A percentile compares a stretch with the other conserved stretches of the same genome.
These are phyloP conservation scores for Bambusicola thoracicus DNA, from an alignment of 2,113 vertebrate species.

Conservation along the genomic window DNA sequence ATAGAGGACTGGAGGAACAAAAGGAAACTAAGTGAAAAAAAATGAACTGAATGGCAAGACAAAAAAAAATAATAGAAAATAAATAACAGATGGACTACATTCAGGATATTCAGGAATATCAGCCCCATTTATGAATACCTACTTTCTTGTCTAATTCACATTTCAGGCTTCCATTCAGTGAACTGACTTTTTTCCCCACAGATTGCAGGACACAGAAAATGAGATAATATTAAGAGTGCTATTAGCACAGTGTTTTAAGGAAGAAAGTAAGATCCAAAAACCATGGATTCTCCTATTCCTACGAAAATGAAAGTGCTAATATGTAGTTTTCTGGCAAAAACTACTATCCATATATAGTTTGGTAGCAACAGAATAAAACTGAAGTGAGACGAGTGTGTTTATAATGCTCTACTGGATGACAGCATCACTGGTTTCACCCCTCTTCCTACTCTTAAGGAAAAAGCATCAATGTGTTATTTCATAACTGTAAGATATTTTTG, in stretches of 20 bases:
- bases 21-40: conserved; percentile 9
- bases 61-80: not conserved
- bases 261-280: not conserved
- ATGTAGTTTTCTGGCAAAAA: not conserved
- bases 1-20: not conserved
- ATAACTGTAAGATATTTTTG: conserved; percentile 15
- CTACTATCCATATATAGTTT: not conserved
- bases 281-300: not conserved
- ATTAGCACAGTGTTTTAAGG: not conserved
- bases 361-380: not conserved
- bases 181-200: not conserved
- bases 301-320: not conserved
- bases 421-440: not conserved
- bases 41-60: not conserved
- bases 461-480: conserved; percentile 1
- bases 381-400: not conserved
- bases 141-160: not conserved
- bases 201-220: not conserved
- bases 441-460: not conserved
- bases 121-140: not conserved
- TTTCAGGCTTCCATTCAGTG: not conserved
- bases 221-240: not conserved
- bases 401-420: not conserved
- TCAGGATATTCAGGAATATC: not conserved
- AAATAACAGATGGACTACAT: not conserved